Evolutionary conservation across 2,888 invertebrate genomes (phyloP).

Genomic region (Hyppa rectilinea): DNA sequence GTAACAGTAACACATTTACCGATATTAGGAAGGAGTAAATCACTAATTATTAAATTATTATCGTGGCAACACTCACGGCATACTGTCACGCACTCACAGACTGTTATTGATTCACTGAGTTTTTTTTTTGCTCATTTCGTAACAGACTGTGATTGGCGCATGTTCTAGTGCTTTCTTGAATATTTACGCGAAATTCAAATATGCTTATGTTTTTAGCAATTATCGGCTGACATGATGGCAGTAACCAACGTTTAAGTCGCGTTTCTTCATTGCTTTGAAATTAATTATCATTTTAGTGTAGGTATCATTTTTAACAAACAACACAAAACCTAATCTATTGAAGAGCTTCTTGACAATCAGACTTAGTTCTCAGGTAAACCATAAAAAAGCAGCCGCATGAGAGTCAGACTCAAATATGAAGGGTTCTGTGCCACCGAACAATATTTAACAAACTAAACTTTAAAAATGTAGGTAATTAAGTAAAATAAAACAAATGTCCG

Average conservation of each 20-base stretch:
- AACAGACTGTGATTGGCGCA: background rate
- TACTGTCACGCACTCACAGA: constrained; percentile 58
- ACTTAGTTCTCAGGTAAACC: background rate
- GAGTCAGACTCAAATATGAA: too few species aligned
- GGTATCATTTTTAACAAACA: too few species aligned
- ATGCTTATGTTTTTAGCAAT: too few species aligned
- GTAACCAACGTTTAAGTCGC: background rate
- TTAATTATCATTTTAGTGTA: background rate
- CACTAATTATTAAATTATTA: constrained; percentile 46
- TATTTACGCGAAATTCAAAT: too few species aligned
- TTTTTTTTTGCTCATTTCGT: constrained; percentile 15
- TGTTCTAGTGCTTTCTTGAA: constrained; percentile 1
- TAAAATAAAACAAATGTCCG: too few species aligned
- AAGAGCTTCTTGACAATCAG: background rate
- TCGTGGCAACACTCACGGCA: constrained; percentile 41
- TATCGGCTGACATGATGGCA: too few species aligned
- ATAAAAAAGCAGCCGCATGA: too few species aligned
- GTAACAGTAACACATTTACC: constrained; percentile 69
- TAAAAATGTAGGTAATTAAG: too few species aligned
- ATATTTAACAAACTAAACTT: too few species aligned
- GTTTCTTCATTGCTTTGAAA: background rate
- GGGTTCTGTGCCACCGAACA: too few species aligned
- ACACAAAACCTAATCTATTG: background rate
- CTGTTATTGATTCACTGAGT: constrained; percentile 22
- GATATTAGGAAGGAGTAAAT: constrained; percentile 65